Conservation (phyloP, 2,888 invertebrate species). For the Carcina quercana region DNA sequence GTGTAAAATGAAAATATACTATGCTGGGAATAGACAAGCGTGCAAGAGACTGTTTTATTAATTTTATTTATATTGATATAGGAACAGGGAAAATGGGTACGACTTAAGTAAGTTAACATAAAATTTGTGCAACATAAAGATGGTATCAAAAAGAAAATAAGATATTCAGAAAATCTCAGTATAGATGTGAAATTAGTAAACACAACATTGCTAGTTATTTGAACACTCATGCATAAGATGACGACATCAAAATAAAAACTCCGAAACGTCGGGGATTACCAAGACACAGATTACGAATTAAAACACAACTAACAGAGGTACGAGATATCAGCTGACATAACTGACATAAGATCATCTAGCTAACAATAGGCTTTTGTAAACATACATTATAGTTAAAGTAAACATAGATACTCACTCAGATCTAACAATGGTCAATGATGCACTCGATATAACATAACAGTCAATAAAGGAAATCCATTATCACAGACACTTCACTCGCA, state of each 20-base stretch:
- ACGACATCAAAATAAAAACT: neutral
- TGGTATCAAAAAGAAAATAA: neutral
- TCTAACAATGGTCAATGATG: slow-evolving; percentile 37
- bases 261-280: slow-evolving; percentile 7
- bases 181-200: neutral
- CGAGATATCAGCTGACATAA: neutral
- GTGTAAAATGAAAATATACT: too few species aligned
- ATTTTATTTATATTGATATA: too few species aligned
- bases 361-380: slow-evolving; percentile 3
- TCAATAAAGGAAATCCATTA: slow-evolving; percentile 58
- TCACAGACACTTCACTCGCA: slow-evolving; percentile 52
- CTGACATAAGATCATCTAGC: slow-evolving; percentile 12
- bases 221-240: neutral
- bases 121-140: too few species aligned
- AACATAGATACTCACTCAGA: slow-evolving; percentile 31
- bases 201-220: neutral
- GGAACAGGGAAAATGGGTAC: too few species aligned
- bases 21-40: too few species aligned
- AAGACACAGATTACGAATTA: slow-evolving; percentile 20
- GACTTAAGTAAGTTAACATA: too few species aligned
- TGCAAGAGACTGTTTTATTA: too few species aligned
- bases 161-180: neutral
- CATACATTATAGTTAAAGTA: neutral
- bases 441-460: slow-evolving; percentile 35
- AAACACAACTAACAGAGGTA: slow-evolving; percentile 5